Percentiles rank a stretch among this genome's conserved stretches.
phyloP scores from a whole-genome alignment of 2,797 vertebrate species.

The Epinephelus awoara region DNA sequence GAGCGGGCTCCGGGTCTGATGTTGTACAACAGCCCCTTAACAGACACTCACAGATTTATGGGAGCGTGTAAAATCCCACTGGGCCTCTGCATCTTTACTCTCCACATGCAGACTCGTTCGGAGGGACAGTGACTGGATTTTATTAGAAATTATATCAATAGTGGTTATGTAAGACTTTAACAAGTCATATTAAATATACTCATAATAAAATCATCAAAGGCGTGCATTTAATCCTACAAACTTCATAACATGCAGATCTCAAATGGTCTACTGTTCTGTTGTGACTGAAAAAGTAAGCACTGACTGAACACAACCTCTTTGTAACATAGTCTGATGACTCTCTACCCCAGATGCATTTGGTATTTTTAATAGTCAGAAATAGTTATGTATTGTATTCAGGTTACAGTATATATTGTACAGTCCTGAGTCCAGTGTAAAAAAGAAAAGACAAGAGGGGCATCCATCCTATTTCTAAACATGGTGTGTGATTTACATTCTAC shows the following conservation, averaged over 20 bases:
- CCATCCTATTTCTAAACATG: conserved; percentile 8
- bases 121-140: conserved; percentile 8
- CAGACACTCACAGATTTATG: background rate
- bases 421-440: conserved; percentile 75
- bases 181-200: conserved; percentile 37
- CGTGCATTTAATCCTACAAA: conserved; percentile 48
- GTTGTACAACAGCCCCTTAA: background rate
- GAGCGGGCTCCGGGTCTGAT: too few species aligned
- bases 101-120: conserved; percentile 1
- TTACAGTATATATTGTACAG: conserved; percentile 56
- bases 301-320: conserved; percentile 13
- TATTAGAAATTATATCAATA: conserved; percentile 55
- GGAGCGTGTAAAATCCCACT: background rate
- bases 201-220: conserved; percentile 17
- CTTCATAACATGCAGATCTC: conserved; percentile 46
- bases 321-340: background rate
- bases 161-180: conserved; percentile 28
- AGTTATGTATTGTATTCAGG: conserved; percentile 31
- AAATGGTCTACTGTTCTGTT: conserved; percentile 25
- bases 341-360: conserved; percentile 35
- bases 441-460: conserved; percentile 43
- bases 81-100: background rate
- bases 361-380: conserved; percentile 52
- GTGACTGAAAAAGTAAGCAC: conserved; percentile 17
- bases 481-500: conserved; percentile 49